Conservation (phyloP, 2,113 vertebrate genomes). For the Cacatua alba region DNA sequence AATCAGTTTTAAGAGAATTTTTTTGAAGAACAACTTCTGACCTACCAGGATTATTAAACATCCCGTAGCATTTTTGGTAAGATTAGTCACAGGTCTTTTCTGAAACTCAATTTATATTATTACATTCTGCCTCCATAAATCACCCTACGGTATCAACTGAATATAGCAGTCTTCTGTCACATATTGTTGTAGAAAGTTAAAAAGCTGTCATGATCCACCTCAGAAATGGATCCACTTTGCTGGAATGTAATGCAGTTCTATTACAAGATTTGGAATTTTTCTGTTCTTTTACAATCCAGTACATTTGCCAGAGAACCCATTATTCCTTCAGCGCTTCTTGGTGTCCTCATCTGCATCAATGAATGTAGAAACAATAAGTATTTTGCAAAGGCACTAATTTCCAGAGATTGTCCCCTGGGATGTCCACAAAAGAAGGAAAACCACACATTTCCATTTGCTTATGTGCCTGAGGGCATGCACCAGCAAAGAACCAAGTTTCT, state of each 20-base stretch:
- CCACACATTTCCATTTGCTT: background rate
- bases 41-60: slow-evolving; percentile 69
- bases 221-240: slow-evolving; percentile 57
- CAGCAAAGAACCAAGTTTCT: background rate
- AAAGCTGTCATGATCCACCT: slow-evolving; percentile 58
- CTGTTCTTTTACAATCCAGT: background rate
- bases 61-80: slow-evolving; percentile 66
- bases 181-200: slow-evolving; percentile 54
- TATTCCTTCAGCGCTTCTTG: background rate
- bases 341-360: background rate
- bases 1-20: slow-evolving; percentile 64
- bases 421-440: background rate
- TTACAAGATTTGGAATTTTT: slow-evolving; percentile 7
- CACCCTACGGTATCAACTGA: slow-evolving; percentile 34
- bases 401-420: background rate
- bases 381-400: background rate
- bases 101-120: slow-evolving; percentile 72
- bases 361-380: background rate
- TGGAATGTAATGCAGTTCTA: background rate
- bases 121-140: slow-evolving; percentile 70
- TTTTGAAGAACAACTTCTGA: slow-evolving; percentile 64
- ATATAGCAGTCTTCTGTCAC: slow-evolving; percentile 59
- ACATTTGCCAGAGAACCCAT: background rate
- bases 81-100: slow-evolving; percentile 71
- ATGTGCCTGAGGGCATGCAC: background rate